Evolutionary conservation across 1,140 invertebrate genomes (phyloP).

Genomic region (Drosophila hydei): DNA sequence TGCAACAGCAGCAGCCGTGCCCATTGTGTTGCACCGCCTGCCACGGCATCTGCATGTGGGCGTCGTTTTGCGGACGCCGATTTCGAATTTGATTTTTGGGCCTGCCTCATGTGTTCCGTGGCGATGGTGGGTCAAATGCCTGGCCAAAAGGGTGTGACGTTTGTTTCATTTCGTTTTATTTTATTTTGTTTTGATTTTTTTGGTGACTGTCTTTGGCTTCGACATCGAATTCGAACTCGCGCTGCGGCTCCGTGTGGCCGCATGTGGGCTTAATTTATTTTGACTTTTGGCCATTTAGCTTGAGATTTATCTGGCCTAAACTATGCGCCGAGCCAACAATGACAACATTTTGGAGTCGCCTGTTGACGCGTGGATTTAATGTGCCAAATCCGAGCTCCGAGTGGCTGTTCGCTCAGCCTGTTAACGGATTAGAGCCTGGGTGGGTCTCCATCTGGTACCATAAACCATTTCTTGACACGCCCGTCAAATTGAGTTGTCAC

Average conservation of each 20-base stretch:
- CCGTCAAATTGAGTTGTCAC: constrained; percentile 73
- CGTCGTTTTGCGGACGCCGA: constrained; percentile 62
- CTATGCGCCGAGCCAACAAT: constrained; percentile 59
- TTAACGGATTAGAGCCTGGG: constrained; percentile 65
- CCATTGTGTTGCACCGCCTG: constrained; percentile 24
- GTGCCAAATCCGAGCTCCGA: constrained; percentile 63
- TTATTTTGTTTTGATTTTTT: neutral
- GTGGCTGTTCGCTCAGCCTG: constrained; percentile 28
- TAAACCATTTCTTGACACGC: constrained; percentile 38
- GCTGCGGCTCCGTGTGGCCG: constrained; percentile 25
- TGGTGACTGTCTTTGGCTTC: constrained; percentile 34
- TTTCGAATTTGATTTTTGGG: constrained; percentile 52
- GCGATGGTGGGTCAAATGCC: constrained; percentile 70
- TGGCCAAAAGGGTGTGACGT: constrained; percentile 81
- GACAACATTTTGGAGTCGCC: constrained; percentile 61
- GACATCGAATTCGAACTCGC: neutral
- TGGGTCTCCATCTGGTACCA: constrained; percentile 49
- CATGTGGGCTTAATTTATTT: constrained; percentile 82
- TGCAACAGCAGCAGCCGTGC: constrained; percentile 34
- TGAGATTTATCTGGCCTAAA: constrained; percentile 80
- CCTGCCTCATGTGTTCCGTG: constrained; percentile 12
- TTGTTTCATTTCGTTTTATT: constrained; percentile 49
- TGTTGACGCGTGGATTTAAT: constrained; percentile 79
- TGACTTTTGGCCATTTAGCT: constrained; percentile 82
- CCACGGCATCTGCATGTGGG: constrained; percentile 76